These are phyloP conservation scores for Seriola rivoliana DNA, from an alignment of 2,113 vertebrate genomes.

Conservation along the genomic window DNA sequence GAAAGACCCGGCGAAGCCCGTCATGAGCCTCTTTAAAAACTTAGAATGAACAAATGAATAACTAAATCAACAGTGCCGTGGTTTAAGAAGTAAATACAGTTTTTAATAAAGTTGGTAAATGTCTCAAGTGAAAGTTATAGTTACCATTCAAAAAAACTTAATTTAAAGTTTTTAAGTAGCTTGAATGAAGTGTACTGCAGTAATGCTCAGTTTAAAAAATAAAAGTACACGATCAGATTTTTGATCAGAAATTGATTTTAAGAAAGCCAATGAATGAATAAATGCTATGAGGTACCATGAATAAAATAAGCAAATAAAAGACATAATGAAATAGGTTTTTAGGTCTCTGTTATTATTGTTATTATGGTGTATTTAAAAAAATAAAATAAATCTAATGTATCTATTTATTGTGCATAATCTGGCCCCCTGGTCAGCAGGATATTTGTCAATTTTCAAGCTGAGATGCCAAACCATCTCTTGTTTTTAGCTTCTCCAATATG, in stretches of 20 bases:
- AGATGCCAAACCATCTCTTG: too few relatives aligned
- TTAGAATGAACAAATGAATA: neutral
- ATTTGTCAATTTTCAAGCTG: too few relatives aligned
- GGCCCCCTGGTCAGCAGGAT: too few relatives aligned
- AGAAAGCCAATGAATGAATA: neutral
- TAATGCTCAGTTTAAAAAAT: neutral
- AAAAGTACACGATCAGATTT: neutral
- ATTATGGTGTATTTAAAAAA: too few relatives aligned
- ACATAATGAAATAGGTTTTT: neutral
- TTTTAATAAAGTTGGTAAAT: neutral
- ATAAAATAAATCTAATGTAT: too few relatives aligned
- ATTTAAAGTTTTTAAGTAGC: neutral
- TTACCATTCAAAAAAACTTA: neutral
- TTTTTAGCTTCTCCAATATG: too few relatives aligned
- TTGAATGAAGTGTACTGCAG: neutral
- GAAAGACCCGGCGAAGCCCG: conserved; percentile 26
- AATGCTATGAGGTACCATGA: too few relatives aligned
- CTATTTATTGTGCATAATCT: too few relatives aligned
- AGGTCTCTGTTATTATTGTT: too few relatives aligned
- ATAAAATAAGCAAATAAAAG: neutral
- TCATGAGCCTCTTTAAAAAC: neutral
- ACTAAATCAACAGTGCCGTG: neutral
- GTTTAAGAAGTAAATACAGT: neutral
- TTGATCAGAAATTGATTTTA: neutral
- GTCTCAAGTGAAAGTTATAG: neutral